Conservation (phyloP, 2,888 invertebrate species). For the Drosophila multiciliata region DNA sequence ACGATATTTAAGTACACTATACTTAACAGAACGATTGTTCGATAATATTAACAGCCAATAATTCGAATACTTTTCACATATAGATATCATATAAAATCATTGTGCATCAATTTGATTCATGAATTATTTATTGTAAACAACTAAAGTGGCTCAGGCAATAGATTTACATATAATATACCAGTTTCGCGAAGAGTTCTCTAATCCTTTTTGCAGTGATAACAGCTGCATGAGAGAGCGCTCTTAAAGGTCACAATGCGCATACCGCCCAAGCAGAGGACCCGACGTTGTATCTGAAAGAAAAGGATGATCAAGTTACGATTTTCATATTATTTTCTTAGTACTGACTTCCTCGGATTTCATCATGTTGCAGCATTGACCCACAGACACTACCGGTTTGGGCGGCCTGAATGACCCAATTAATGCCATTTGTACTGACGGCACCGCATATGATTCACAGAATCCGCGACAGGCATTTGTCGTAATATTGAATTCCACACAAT, state of each 20-base stretch:
- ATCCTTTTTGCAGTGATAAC: slow-evolving; percentile 93
- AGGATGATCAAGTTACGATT: background rate
- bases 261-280: slow-evolving; percentile 92
- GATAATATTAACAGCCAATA: background rate
- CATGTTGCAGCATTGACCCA: slow-evolving; percentile 95
- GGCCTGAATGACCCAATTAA: slow-evolving; percentile 83
- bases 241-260: slow-evolving; percentile 92
- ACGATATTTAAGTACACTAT: background rate
- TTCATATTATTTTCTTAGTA: background rate
- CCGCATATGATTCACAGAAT: slow-evolving; percentile 94
- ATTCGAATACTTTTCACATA: background rate
- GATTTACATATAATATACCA: slow-evolving; percentile 13
- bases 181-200: slow-evolving; percentile 47
- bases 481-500: slow-evolving; percentile 93
- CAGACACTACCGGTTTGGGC: slow-evolving; percentile 89
- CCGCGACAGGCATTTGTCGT: slow-evolving; percentile 95
- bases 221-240: slow-evolving; percentile 92
- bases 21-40: background rate
- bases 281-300: slow-evolving; percentile 88
- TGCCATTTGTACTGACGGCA: slow-evolving; percentile 88
- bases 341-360: slow-evolving; percentile 94
- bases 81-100: background rate
- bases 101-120: background rate
- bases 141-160: slow-evolving; percentile 56
- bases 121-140: slow-evolving; percentile 19